These are phyloP conservation scores for Molossus molossus DNA, from an alignment of 2,797 vertebrate genomes.

Conservation along the genomic window DNA sequence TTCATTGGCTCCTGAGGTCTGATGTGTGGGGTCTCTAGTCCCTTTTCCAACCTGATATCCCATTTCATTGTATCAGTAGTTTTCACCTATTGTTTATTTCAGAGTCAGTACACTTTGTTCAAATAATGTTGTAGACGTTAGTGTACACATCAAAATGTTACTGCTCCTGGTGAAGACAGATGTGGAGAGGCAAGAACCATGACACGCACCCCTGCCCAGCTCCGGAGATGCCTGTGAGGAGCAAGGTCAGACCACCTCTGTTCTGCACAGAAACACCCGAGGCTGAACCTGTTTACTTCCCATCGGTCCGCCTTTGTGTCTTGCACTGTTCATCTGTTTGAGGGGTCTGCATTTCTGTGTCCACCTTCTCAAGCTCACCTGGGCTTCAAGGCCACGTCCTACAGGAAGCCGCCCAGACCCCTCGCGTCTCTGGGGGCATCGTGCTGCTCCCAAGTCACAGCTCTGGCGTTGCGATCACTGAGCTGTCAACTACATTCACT, in stretches of 20 bases:
- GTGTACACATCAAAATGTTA: not conserved
- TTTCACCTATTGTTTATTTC: not conserved
- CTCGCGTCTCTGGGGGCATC: not conserved
- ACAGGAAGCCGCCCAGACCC: not conserved
- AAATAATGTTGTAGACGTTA: not conserved
- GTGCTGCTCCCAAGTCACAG: not conserved
- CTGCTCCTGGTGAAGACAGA: not conserved
- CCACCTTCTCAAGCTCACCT: not conserved
- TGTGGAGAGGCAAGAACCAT: not conserved
- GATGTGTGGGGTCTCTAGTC: too few species aligned
- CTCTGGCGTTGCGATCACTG: not conserved
- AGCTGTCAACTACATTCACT: not conserved
- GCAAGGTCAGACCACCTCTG: not conserved
- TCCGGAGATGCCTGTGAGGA: not conserved
- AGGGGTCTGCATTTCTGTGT: not conserved
- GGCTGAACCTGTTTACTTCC: not conserved
- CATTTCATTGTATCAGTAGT: not conserved
- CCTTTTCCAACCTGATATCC: not conserved
- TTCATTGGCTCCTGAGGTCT: not conserved
- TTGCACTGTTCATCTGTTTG: rapidly evolving
- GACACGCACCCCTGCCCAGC: not conserved
- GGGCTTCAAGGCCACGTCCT: not conserved
- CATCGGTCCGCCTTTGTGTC: not conserved
- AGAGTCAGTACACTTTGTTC: not conserved
- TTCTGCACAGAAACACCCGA: not conserved